Conservation (phyloP, 1,140 invertebrate genomes). For the Harlomillsia oculata region DNA sequence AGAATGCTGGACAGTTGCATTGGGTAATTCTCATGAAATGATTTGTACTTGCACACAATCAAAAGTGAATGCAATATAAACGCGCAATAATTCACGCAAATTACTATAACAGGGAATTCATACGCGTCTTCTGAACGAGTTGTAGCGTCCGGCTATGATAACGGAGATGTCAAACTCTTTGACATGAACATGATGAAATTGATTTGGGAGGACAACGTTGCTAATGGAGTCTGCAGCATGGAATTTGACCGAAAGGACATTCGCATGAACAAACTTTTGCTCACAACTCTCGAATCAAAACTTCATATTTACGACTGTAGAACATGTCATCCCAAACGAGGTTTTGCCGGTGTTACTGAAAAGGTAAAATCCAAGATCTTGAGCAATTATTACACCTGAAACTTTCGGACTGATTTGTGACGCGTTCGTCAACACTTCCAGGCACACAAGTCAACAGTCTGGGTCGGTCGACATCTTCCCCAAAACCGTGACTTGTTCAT, state of each 20-base stretch:
- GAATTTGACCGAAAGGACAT: slow-evolving; percentile 94
- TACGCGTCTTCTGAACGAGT: slow-evolving; percentile 74
- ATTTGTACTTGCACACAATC: too few species aligned
- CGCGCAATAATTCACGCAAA: too few species aligned
- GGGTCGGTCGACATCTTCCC: slow-evolving; percentile 75
- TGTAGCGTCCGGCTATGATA: slow-evolving; percentile 86
- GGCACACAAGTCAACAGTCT: slow-evolving; percentile 74
- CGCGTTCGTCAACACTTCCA: slow-evolving; percentile 41
- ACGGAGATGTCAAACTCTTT: slow-evolving; percentile 92
- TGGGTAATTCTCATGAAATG: too few species aligned
- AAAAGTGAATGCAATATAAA: too few species aligned
- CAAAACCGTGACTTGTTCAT: slow-evolving; percentile 92
- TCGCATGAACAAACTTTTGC: slow-evolving; percentile 85
- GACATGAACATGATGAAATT: slow-evolving; percentile 76
- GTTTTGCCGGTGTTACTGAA: slow-evolving; percentile 67
- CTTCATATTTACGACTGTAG: slow-evolving; percentile 81
- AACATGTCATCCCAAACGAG: slow-evolving; percentile 76
- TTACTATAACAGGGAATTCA: slow-evolving; percentile 54
- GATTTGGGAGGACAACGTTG: slow-evolving; percentile 82
- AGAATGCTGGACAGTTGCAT: slow-evolving; percentile 80
- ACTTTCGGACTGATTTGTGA: too few species aligned
- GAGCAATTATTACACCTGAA: not conserved
- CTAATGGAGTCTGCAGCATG: slow-evolving; percentile 81
- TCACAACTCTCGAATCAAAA: slow-evolving; percentile 84
- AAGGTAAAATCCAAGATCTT: slow-evolving; percentile 46